Percentiles rank a stretch among this genome's conserved stretches.
These are phyloP conservation scores for Lepus townsendii DNA, from an alignment of 2,797 vertebrate species.

Conservation along the genomic window DNA sequence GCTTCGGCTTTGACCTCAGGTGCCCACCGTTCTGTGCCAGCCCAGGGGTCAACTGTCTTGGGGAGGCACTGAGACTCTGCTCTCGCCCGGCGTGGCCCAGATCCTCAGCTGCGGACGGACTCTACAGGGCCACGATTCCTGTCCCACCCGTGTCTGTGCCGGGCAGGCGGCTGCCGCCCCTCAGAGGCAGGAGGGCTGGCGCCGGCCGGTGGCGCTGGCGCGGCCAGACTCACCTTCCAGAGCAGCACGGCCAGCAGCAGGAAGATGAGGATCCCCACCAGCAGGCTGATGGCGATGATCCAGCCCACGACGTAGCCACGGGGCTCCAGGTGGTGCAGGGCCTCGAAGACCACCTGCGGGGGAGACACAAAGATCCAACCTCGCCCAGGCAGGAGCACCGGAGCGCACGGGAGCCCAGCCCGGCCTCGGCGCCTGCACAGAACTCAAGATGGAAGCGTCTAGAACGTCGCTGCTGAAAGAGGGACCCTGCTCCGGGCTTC, in stretches of 20 bases:
- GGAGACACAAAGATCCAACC: constrained; percentile 75
- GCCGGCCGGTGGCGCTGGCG: accelerated
- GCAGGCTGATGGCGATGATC: constrained; percentile 99
- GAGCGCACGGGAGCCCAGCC: accelerated
- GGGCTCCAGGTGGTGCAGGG: constrained; percentile 98
- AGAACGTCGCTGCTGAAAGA: neutral
- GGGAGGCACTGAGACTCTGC: too few relatives aligned
- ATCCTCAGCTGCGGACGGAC: neutral
- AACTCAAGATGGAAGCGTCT: neutral
- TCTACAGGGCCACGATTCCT: neutral
- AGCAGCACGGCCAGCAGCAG: constrained; percentile 97
- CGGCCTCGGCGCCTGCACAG: neutral
- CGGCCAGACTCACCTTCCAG: constrained; percentile 95
- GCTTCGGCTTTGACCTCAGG: neutral
- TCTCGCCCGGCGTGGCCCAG: neutral
- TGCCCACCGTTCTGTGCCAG: neutral
- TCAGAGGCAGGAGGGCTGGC: neutral
- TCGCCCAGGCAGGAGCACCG: constrained; percentile 61
- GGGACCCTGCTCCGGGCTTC: accelerated
- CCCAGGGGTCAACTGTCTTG: neutral
- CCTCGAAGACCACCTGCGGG: constrained; percentile 98
- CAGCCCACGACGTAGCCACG: constrained; percentile 98
- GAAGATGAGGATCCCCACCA: constrained; percentile 99
- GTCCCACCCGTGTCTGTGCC: too few relatives aligned
- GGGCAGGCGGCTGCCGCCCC: neutral